Conservation (phyloP, 2,888 invertebrate genomes). For the Caenorhabditis macrosperma region DNA sequence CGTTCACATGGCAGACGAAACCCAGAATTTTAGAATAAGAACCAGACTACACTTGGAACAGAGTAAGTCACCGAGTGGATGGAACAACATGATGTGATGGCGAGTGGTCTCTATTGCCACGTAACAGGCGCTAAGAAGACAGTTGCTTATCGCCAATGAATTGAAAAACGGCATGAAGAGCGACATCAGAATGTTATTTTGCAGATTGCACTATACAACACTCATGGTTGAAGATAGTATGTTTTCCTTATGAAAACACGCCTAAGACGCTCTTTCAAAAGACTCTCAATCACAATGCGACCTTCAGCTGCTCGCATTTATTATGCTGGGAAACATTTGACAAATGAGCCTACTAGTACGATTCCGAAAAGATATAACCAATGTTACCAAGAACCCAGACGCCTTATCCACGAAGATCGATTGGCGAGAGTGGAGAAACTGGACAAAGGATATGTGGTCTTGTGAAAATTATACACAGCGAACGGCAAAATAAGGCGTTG, state of each 20-base stretch:
- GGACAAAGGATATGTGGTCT: not conserved
- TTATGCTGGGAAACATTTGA: too few relatives aligned
- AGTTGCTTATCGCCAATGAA: not conserved
- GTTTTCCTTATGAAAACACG: not conserved
- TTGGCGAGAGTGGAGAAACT: not conserved
- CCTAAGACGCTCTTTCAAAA: too few relatives aligned
- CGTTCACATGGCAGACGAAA: not conserved
- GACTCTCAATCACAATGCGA: too few relatives aligned
- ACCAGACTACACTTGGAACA: not conserved
- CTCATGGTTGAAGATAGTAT: not conserved
- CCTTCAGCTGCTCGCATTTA: too few relatives aligned
- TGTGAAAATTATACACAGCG: not conserved
- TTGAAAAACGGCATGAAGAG: not conserved
- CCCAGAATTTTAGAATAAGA: conserved; percentile 6
- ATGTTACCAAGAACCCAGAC: not conserved
- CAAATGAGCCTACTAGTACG: too few relatives aligned
- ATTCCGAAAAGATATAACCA: not conserved
- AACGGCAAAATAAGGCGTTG: not conserved
- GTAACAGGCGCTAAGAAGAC: not conserved
- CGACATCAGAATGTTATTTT: conserved; percentile 1
- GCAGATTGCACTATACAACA: not conserved
- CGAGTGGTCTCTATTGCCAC: not conserved
- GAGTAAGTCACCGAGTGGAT: not conserved
- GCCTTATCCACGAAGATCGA: not conserved
- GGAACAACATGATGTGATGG: not conserved